Evolutionary conservation across 1,140 invertebrate genomes (phyloP).

Genomic region (Calosoma granatense): DNA sequence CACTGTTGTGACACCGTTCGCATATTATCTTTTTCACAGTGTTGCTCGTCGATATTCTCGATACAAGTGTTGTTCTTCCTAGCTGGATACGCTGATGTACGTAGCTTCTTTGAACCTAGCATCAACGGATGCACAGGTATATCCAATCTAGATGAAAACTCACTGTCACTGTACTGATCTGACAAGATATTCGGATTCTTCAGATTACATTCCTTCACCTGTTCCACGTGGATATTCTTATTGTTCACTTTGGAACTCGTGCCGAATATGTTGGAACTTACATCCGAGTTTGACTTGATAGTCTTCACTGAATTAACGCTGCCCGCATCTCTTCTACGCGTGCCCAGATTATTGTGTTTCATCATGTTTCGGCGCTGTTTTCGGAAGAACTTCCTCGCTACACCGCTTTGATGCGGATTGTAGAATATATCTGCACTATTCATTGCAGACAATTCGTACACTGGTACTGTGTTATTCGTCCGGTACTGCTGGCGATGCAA

Average conservation of each 20-base stretch:
- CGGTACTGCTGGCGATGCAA: constrained; percentile 59
- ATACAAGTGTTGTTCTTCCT: constrained; percentile 23
- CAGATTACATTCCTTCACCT: constrained; percentile 32
- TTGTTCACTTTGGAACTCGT: constrained; percentile 65
- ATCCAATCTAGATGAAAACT: constrained; percentile 23
- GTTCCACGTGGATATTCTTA: constrained; percentile 63
- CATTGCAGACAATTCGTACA: constrained; percentile 48
- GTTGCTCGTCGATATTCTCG: constrained; percentile 40
- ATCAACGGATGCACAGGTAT: constrained; percentile 30
- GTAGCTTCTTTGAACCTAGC: constrained; percentile 28
- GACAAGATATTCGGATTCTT: constrained; percentile 52
- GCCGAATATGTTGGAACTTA: constrained; percentile 52
- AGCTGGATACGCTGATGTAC: constrained; percentile 23
- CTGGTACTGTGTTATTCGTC: constrained; percentile 56
- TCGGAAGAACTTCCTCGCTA: constrained; percentile 84
- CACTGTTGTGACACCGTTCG: constrained; percentile 46
- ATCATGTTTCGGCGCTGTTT: constrained; percentile 67
- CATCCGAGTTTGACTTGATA: constrained; percentile 41
- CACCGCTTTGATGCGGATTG: constrained; percentile 85
- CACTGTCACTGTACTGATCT: constrained; percentile 40
- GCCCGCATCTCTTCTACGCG: constrained; percentile 50
- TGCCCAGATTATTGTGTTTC: constrained; percentile 63
- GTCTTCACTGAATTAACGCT: constrained; percentile 44
- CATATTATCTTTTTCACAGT: constrained; percentile 34
- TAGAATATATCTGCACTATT: constrained; percentile 73